These are phyloP conservation scores for Palythoa grandiflora DNA, from an alignment of 92 coral and sea anemone species.

Conservation along the genomic window DNA sequence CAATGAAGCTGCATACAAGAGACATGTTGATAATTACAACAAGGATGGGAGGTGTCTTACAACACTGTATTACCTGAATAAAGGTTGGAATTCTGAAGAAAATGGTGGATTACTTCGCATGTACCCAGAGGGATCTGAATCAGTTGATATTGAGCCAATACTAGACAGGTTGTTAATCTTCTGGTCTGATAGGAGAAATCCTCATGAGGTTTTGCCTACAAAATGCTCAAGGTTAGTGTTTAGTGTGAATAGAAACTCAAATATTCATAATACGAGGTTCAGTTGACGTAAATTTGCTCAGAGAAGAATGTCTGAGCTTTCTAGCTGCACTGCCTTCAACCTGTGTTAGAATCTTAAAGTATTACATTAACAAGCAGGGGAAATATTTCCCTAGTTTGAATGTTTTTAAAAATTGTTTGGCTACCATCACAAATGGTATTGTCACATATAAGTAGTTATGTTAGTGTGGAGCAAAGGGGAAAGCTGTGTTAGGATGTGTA, in stretches of 20 bases:
- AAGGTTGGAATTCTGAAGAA: constrained; percentile 79
- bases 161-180: constrained; percentile 93
- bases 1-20: constrained; percentile 78
- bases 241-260: background rate
- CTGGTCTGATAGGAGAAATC: constrained; percentile 98
- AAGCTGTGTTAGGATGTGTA: too few relatives aligned
- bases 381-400: too few relatives aligned
- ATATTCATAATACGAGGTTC: background rate
- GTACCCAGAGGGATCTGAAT: constrained; percentile 78
- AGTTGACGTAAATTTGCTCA: background rate
- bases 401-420: too few relatives aligned
- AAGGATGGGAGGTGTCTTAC: constrained; percentile 97
- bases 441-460: too few relatives aligned
- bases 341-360: too few relatives aligned
- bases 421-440: too few relatives aligned
- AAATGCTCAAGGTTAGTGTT: constrained; percentile 72
- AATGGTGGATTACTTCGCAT: constrained; percentile 87
- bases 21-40: constrained; percentile 94
- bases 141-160: constrained; percentile 84
- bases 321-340: too few relatives aligned
- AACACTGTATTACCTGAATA: constrained; percentile 94
- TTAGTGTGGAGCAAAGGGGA: too few relatives aligned
- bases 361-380: too few relatives aligned
- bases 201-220: constrained; percentile 95
- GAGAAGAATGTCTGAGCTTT: too few relatives aligned